A percentile compares a stretch with the other conserved stretches of the same genome.
phyloP scores from a whole-genome alignment of 1,140 invertebrate species.

The Proales similis region DNA sequence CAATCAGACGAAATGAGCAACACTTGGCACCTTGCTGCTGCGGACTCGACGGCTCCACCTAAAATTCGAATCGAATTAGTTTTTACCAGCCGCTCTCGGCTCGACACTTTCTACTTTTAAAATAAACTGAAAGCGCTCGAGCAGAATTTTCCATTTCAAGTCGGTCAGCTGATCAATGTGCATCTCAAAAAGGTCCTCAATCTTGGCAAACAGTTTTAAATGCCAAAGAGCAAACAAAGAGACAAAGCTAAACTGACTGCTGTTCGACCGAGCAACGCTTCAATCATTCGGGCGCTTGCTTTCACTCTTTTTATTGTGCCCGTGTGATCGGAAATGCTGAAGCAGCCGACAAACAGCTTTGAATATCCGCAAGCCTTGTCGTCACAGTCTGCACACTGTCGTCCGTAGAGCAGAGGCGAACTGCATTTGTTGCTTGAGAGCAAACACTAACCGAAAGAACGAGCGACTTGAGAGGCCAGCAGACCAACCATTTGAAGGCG shows the following conservation, averaged over 20 bases:
- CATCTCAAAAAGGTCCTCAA: constrained; percentile 17
- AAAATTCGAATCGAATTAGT: too few species aligned
- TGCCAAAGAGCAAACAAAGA: neutral
- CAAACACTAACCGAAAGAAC: neutral
- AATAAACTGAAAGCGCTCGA: constrained; percentile 3
- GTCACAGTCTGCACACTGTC: constrained; percentile 31
- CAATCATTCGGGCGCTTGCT: neutral
- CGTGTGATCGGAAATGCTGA: constrained; percentile 14
- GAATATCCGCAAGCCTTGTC: neutral
- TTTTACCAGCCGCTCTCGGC: too few species aligned
- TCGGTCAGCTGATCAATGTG: neutral
- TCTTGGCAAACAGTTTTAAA: neutral
- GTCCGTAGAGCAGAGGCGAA: neutral
- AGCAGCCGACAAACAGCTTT: neutral
- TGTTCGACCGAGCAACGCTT: constrained; percentile 18
- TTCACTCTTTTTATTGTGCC: neutral
- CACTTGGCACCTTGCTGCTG: too few species aligned
- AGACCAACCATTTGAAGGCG: constrained; percentile 25
- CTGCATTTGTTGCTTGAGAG: constrained; percentile 28
- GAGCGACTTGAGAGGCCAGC: too few species aligned
- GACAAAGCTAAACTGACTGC: neutral
- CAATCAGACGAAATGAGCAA: too few species aligned
- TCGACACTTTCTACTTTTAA: too few species aligned
- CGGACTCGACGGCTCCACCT: too few species aligned
- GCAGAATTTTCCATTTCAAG: constrained; percentile 22